Evolutionary conservation across 1,140 invertebrate genomes (phyloP), one percentile per base, ranked within the genome.

Genomic region (Choristoneura fumiferana): DNA sequence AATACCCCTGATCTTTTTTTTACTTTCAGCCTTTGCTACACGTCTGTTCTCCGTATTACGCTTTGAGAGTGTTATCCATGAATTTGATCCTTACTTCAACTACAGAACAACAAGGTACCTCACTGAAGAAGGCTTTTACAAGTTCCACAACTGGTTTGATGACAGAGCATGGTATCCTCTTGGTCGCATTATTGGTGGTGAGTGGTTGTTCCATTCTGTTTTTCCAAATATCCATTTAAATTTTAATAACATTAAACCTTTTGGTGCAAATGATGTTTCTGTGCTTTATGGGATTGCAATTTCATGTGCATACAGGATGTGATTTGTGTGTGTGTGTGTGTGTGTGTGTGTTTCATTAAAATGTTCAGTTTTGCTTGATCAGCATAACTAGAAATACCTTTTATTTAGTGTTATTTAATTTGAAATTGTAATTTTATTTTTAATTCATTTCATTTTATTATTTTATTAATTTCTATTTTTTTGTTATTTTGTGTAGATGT

Each of bases 71-170:
- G 97, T 99, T 4, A 99, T 99, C 73, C 98, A 99, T 90, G 98
- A 99, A 89, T 99, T 99, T 90, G 98, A 99, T 94, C 98, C 98
- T 0, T 99, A 99, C 82, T 99, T 99, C 82, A 99, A 99, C 90
- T 99, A 99, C 86, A 93, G 98, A 73, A 99, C 98, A 35, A 99
- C 98, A 8, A 94, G 96, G 67, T 99, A 94, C 84, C 90, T 99
- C 54, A 93, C 97, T 2, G 97, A 99, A 87, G 95, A 99, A 91
- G 98, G 98, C 1, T 99, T 99, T 86, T 99, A 99, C 89, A 95
- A 94, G 60, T 99, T 99, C 88, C 97, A 99, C 84, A 99, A 99
- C 88, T 99, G 98, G 98, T 99, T 99, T 92, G 98, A 99, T 92
- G 98, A 99, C 84, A 87, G 97, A 88, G 98, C 98, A 77, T 99